Base-by-base conservation (phyloP, 2,888 invertebrate species). In the Parapristionchus giblindavisi region DNA sequence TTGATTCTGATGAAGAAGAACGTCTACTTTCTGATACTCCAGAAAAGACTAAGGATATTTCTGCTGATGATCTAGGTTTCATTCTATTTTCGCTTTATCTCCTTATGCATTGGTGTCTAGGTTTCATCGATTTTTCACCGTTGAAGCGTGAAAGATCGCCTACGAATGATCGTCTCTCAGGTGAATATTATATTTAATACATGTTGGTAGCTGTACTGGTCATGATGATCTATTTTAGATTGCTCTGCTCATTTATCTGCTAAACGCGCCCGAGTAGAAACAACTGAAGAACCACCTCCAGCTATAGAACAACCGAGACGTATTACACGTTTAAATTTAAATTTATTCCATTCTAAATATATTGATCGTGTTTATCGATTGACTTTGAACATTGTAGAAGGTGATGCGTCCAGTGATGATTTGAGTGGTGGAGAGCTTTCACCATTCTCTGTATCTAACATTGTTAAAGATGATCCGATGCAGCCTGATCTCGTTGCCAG, bases 61-160 rank as follows among this genome's bases (percentile, higher is more conserved):
- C 32, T 27, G 63, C 40, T 8, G 63, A 56, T n/a, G 56, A 65
- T 65, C 63, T 65, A 0, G 63, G 63, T 43, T 56, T 21, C 5
- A 56, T 56, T 56, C 27, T 27, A 17, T 56, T 65, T 43, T 17
- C 8, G 8, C 43, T 43, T 17, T 17, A 8, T 43, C 11, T 14
- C 43, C 43, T 8, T 14, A 17, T 17, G 11, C 4, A 17, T n/a
- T 29, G 8, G 4, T 17, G 40, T 65, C 21, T 21, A 65, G 63
- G 63, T 43, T 65, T 65, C 43, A 40, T 43, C 24, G 63, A 65
- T 27, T 40, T 65, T 27, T 65, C 63, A 29, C 63, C 63, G 21
- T 32, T 43, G 63, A 65, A 65, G 63, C 34, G 63, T n/a, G 43
- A 65, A 6, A 40, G 63, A 0, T 17, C 43, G 21, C 43, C 40